A percentile compares a stretch with the other conserved stretches of the same genome.
Evolutionary conservation across 2,113 vertebrate genomes (phyloP).

Genomic region (Acanthochromis polyacanthus): DNA sequence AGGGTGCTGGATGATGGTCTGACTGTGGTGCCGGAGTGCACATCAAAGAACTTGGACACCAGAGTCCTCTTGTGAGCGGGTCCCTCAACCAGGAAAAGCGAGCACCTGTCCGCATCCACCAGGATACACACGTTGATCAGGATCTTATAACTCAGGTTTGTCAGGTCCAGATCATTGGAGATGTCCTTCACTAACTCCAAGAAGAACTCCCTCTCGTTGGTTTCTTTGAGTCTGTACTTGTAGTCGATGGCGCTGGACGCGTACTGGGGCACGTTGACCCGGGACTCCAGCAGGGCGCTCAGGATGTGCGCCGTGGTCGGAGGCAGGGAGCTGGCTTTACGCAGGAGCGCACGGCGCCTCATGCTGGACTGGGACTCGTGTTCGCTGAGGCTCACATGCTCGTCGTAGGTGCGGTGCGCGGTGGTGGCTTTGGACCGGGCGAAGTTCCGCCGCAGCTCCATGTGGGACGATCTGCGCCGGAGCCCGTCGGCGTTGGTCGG

Average conservation of each 20-base stretch:
- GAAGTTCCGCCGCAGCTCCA: conserved; percentile 86
- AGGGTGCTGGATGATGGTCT: conserved; percentile 82
- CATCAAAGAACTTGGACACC: conserved; percentile 87
- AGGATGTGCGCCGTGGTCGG: conserved; percentile 86
- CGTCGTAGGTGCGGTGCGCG: conserved; percentile 84
- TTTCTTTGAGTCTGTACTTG: conserved; percentile 84
- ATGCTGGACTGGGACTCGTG: conserved; percentile 83
- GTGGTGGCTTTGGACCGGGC: conserved; percentile 85
- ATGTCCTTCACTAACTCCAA: conserved; percentile 87
- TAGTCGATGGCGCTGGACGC: conserved; percentile 85
- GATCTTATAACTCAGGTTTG: conserved; percentile 86
- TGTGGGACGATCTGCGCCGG: conserved; percentile 83
- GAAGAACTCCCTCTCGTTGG: conserved; percentile 86
- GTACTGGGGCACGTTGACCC: conserved; percentile 85
- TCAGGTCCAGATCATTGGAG: conserved; percentile 86
- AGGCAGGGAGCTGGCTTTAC: conserved; percentile 87
- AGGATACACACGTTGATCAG: conserved; percentile 87
- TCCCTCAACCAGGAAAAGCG: conserved; percentile 86
- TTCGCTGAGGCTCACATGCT: conserved; percentile 79
- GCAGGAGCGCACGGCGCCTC: conserved; percentile 85
- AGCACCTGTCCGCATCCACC: conserved; percentile 86
- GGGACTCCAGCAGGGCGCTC: conserved; percentile 85
- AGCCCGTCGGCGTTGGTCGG: conserved; percentile 76
- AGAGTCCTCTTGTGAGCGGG: conserved; percentile 85
- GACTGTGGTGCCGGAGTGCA: conserved; percentile 85